A percentile compares a stretch with the other conserved stretches of the same genome.
These are phyloP conservation scores for Adelges cooleyi DNA, from an alignment of 1,140 invertebrate species.

Conservation along the genomic window DNA sequence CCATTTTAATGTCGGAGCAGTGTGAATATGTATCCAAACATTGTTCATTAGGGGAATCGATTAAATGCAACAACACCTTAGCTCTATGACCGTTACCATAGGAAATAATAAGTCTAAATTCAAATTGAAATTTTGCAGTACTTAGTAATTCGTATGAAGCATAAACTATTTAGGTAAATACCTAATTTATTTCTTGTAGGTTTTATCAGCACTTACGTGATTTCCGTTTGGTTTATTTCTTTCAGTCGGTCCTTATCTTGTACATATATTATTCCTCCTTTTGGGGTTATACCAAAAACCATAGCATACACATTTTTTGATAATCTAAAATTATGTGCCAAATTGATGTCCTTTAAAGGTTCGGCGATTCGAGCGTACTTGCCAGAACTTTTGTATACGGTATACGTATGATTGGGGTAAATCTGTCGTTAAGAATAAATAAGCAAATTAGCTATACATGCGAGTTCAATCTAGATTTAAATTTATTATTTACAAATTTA, in stretches of 20 bases:
- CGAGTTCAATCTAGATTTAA: no score
- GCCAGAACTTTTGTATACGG: background rate
- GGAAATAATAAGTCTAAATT: no score
- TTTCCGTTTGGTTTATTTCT: background rate
- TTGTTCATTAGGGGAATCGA: background rate
- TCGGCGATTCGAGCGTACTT: background rate
- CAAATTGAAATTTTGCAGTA: no score
- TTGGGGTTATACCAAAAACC: constrained; percentile 1
- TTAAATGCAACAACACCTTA: background rate
- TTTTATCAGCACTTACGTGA: constrained; percentile 12
- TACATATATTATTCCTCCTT: background rate
- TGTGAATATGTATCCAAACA: background rate
- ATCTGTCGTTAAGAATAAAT: no score
- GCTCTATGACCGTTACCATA: background rate
- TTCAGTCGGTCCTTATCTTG: background rate
- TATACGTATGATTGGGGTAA: background rate
- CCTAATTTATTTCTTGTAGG: no score
- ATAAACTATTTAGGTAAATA: no score
- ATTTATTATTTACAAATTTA: no score
- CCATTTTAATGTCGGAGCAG: constrained; percentile 6
- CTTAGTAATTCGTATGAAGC: no score
- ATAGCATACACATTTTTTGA: background rate
- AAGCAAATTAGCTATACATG: no score
- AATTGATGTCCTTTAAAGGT: background rate
- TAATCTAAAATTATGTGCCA: background rate